Percentiles rank a stretch among this genome's conserved stretches.
These are phyloP conservation scores for Eristalinus sepulchralis DNA, from an alignment of 2,888 invertebrate genomes.

Conservation along the genomic window DNA sequence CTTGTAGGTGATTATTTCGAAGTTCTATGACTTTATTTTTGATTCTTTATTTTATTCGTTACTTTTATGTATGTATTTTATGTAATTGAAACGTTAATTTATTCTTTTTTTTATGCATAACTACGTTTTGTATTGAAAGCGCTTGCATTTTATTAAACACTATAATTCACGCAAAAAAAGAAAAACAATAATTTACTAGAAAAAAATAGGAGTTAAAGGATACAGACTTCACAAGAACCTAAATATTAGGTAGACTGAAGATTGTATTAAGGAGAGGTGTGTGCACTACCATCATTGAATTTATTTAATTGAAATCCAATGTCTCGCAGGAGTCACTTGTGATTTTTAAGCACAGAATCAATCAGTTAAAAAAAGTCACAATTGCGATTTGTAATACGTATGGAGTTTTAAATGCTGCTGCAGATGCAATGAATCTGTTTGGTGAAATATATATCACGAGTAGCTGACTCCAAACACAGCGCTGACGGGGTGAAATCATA, in stretches of 20 bases:
- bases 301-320: not conserved
- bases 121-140: conserved; percentile 41
- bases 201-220: not conserved
- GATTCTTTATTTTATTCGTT: conserved; percentile 12
- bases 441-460: too few species aligned
- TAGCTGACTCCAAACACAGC: not conserved
- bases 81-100: conserved; percentile 5
- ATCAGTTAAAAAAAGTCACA: not conserved
- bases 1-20: conserved; percentile 16
- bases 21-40: conserved; percentile 12
- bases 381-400: not conserved
- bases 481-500: not conserved
- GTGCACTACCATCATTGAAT: not conserved
- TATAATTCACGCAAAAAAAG: conserved; percentile 6
- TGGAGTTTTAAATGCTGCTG: not conserved
- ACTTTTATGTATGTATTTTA: conserved; percentile 1
- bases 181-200: conserved; percentile 5
- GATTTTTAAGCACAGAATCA: not conserved
- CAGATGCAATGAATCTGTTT: not conserved
- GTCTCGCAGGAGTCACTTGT: not conserved
- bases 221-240: conserved; percentile 50
- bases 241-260: conserved; percentile 66
- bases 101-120: conserved; percentile 29
- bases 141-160: conserved; percentile 3
- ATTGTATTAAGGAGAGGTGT: conserved; percentile 8